Evolutionary conservation across 2,888 invertebrate genomes (phyloP).

Genomic region (Stenodera caucasica): DNA sequence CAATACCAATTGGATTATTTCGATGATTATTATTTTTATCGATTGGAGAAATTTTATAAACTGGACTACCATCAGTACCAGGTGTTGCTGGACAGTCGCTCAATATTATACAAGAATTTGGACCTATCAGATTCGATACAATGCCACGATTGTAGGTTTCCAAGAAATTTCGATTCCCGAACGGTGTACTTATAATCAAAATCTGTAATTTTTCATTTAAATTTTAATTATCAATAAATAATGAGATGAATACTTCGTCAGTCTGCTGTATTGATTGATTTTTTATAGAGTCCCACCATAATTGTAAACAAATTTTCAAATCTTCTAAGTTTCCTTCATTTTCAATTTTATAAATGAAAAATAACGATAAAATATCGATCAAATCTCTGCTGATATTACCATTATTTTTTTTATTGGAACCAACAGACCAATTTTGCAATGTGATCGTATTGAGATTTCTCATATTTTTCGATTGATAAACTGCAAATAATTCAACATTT

Average conservation of each 20-base stretch:
- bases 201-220: slow-evolving; percentile 9
- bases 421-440: slow-evolving; percentile 32
- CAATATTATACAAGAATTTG: slow-evolving; percentile 59
- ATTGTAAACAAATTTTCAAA: slow-evolving; percentile 23
- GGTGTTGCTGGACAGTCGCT: slow-evolving; percentile 63
- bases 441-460: slow-evolving; percentile 19
- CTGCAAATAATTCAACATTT: slow-evolving; percentile 21
- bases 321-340: slow-evolving; percentile 10
- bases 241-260: slow-evolving; percentile 11
- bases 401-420: too few relatives aligned
- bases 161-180: slow-evolving; percentile 59
- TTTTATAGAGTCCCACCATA: slow-evolving; percentile 28
- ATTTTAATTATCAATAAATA: neutral
- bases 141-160: slow-evolving; percentile 62
- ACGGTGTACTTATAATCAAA: slow-evolving; percentile 47
- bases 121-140: slow-evolving; percentile 62
- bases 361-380: slow-evolving; percentile 24
- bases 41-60: slow-evolving; percentile 56
- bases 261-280: slow-evolving; percentile 22
- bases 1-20: slow-evolving; percentile 56
- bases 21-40: slow-evolving; percentile 34
- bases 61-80: slow-evolving; percentile 65
- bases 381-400: slow-evolving; percentile 19
- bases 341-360: slow-evolving; percentile 29
- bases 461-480: slow-evolving; percentile 28